Conservation (phyloP, 2,797 vertebrate species). For the Perodicticus potto region DNA sequence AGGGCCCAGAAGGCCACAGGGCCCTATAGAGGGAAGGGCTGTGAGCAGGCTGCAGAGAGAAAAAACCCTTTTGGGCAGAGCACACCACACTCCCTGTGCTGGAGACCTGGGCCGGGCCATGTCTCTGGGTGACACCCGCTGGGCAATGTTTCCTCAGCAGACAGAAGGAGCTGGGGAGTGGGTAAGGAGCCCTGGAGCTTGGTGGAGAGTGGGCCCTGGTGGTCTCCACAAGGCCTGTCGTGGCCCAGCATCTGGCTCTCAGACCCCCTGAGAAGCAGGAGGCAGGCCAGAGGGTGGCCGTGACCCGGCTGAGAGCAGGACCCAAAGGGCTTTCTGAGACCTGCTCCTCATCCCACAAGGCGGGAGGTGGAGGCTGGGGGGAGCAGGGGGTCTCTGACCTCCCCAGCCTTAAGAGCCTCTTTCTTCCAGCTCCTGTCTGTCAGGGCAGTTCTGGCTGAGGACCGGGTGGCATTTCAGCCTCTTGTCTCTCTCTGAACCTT, state of each 20-base stretch:
- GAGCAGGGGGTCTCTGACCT: accelerated
- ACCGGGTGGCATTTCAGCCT: accelerated
- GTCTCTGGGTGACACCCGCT: neutral
- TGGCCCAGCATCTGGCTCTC: neutral
- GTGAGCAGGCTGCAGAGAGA: neutral
- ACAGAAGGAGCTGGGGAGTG: neutral
- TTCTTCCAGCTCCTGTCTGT: accelerated
- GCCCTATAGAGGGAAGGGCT: neutral
- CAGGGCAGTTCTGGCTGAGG: neutral
- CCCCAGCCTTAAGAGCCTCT: accelerated
- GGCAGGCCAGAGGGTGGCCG: no score
- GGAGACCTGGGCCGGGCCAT: neutral
- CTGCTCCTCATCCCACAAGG: neutral
- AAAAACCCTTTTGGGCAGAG: neutral
- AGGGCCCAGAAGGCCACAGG: neutral
- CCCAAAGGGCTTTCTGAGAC: neutral
- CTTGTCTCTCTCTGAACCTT: no score
- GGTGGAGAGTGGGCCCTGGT: accelerated
- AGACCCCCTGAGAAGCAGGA: neutral
- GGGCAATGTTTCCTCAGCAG: neutral
- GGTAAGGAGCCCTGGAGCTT: no score
- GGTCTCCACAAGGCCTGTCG: neutral
- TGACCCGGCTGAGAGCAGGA: neutral
- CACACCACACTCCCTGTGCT: neutral
- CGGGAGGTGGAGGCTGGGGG: neutral